Conservation (phyloP, 2,113 vertebrate genomes). For the Caranx ignobilis region DNA sequence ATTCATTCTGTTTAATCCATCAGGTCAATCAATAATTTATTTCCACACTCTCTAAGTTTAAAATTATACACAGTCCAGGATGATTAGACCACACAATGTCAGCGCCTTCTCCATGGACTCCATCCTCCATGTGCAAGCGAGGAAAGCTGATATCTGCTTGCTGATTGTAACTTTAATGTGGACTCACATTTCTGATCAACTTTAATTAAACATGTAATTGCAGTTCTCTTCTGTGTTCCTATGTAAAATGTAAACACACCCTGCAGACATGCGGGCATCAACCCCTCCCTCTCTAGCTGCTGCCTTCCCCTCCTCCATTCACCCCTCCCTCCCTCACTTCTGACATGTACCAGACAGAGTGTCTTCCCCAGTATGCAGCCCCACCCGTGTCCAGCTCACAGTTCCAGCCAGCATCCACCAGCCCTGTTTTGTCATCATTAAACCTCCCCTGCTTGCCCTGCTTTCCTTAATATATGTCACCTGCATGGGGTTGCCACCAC, state of each 20-base stretch:
- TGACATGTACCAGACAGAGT: constrained; percentile 58
- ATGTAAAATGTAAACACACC: constrained; percentile 43
- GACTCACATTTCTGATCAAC: neutral
- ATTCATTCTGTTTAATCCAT: constrained; percentile 67
- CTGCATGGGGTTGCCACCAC: constrained; percentile 68
- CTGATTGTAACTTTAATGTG: constrained; percentile 1
- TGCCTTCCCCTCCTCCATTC: constrained; percentile 12
- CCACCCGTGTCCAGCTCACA: constrained; percentile 73
- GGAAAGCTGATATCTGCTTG: neutral
- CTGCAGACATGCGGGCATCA: constrained; percentile 38
- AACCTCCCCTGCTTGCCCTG: constrained; percentile 72
- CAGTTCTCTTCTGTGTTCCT: constrained; percentile 1
- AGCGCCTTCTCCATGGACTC: constrained; percentile 11
- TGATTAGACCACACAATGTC: constrained; percentile 19
- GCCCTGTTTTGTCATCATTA: constrained; percentile 81
- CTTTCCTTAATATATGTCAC: constrained; percentile 79
- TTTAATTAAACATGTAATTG: constrained; percentile 3
- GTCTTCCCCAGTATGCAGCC: constrained; percentile 42
- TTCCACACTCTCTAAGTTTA: constrained; percentile 34
- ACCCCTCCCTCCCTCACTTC: constrained; percentile 40
- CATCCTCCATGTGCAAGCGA: neutral
- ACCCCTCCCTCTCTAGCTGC: constrained; percentile 1
- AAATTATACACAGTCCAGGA: constrained; percentile 38
- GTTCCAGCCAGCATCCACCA: constrained; percentile 58
- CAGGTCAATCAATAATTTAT: constrained; percentile 72